These are phyloP conservation scores for Hydropotes inermis DNA, from an alignment of 2,113 vertebrate genomes.

Conservation along the genomic window DNA sequence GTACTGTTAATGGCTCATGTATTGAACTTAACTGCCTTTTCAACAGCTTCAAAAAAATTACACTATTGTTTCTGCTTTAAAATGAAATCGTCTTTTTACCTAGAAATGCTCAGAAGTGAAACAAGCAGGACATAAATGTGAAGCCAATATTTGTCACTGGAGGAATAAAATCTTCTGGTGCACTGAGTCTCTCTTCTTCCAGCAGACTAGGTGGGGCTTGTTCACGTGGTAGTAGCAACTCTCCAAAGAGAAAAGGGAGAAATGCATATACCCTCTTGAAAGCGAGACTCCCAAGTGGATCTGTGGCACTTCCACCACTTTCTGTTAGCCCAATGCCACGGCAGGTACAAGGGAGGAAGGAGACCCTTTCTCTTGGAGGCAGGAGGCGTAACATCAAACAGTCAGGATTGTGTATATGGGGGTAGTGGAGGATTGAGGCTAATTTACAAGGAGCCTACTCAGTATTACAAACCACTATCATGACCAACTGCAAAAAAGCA, in stretches of 20 bases:
- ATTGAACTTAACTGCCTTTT: background rate
- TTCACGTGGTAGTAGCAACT: background rate
- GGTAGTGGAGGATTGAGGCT: rapidly evolving
- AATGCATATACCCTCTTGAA: background rate
- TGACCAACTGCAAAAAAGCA: background rate
- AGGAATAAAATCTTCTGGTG: background rate
- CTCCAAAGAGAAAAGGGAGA: background rate
- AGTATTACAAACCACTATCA: background rate
- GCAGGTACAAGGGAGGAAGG: background rate
- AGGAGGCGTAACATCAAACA: background rate
- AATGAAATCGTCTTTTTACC: background rate
- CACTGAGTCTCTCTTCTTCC: background rate
- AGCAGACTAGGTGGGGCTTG: background rate
- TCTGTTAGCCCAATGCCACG: background rate
- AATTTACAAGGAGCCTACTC: background rate
- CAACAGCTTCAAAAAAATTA: background rate
- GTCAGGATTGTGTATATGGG: rapidly evolving
- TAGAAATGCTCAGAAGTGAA: conserved; percentile 3
- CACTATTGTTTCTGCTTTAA: background rate
- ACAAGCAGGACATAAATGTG: background rate
- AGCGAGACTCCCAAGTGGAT: background rate
- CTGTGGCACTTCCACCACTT: background rate
- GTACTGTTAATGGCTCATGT: background rate
- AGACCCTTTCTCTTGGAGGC: background rate
- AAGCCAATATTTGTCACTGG: background rate